phyloP scores from a whole-genome alignment of 2,888 invertebrate species.

The Pseudococcus jackbeardsleyi region DNA sequence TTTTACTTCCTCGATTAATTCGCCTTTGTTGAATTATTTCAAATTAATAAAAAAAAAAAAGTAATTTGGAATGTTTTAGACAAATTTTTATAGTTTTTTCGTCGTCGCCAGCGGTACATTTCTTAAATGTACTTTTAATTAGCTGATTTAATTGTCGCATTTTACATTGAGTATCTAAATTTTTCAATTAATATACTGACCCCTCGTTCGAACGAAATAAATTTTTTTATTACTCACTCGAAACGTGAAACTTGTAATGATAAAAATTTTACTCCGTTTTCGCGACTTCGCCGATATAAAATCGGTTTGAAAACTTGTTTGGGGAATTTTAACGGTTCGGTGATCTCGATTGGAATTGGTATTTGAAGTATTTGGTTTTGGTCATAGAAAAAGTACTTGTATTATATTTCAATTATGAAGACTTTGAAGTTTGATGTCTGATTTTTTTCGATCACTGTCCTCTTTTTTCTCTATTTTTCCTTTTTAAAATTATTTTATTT shows the following conservation, averaged over 20 bases:
- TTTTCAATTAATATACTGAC: constrained; percentile 3
- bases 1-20: too few relatives aligned
- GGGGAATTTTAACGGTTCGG: too few relatives aligned
- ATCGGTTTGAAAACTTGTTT: too few relatives aligned
- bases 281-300: too few relatives aligned
- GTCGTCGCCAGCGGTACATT: not conserved
- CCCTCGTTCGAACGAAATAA: not conserved
- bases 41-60: too few relatives aligned
- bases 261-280: not conserved
- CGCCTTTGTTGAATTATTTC: too few relatives aligned
- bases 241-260: not conserved
- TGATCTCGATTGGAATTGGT: too few relatives aligned
- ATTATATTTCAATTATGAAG: too few relatives aligned
- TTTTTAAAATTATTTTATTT: too few relatives aligned
- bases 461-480: too few relatives aligned
- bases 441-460: too few relatives aligned
- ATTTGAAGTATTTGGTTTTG: not conserved
- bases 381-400: not conserved
- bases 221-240: not conserved
- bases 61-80: not conserved
- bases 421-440: too few relatives aligned
- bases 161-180: not conserved
- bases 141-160: not conserved
- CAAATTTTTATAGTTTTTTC: not conserved
- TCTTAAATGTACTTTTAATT: constrained; percentile 4